A percentile compares a stretch with the other conserved stretches of the same genome.
Evolutionary conservation across 2,888 invertebrate species (phyloP).

Genomic region (Cistogaster globosa): DNA sequence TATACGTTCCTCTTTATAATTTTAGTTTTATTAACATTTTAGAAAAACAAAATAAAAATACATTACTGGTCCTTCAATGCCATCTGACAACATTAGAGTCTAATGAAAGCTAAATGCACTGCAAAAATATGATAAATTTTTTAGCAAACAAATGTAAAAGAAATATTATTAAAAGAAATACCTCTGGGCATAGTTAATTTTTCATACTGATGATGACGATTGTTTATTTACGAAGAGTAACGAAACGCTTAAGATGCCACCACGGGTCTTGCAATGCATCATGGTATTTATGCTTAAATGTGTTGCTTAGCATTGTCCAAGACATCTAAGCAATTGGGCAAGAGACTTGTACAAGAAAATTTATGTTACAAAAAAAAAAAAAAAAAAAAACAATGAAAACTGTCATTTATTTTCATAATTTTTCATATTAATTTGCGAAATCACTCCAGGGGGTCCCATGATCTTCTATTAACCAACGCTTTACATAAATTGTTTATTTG

Average conservation of each 20-base stretch:
- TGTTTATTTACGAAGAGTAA: constrained; percentile 65
- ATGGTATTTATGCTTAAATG: constrained; percentile 7
- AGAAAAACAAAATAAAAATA: not conserved
- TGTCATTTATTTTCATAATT: constrained; percentile 72
- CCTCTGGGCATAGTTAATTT: constrained; percentile 69
- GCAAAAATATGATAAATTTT: not conserved
- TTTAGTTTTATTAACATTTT: constrained; percentile 35
- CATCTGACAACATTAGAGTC: constrained; percentile 64
- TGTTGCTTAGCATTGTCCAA: constrained; percentile 30
- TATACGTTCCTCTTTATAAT: not conserved
- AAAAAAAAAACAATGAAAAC: constrained; percentile 41
- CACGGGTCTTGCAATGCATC: constrained; percentile 9
- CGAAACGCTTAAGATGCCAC: constrained; percentile 36
- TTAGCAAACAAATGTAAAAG: constrained; percentile 37
- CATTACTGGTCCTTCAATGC: constrained; percentile 18
- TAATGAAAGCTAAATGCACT: constrained; percentile 65
- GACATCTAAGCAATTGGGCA: constrained; percentile 40
- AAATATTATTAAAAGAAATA: constrained; percentile 38
- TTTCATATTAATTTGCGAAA: constrained; percentile 72
- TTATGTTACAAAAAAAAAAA: not conserved
- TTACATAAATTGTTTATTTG: constrained; percentile 15
- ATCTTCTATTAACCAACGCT: constrained; percentile 53
- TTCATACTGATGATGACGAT: constrained; percentile 48
- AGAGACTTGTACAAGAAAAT: constrained; percentile 2
- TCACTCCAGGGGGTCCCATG: constrained; percentile 64